phyloP scores from a whole-genome alignment of 2,888 invertebrate genomes.

The Amphipoea lucens region DNA sequence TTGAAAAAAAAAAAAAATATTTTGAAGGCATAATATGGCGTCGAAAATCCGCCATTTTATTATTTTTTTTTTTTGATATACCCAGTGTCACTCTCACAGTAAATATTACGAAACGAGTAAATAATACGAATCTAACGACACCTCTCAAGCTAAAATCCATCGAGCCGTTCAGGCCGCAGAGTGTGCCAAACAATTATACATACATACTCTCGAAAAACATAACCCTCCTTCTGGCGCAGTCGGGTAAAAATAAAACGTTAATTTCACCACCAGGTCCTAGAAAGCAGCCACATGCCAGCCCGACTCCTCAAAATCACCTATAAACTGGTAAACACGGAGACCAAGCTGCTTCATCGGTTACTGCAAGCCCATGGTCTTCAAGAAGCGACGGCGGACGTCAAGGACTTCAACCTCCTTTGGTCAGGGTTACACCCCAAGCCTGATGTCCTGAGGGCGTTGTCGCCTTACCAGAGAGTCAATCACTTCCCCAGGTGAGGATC shows the following conservation, averaged over 20 bases:
- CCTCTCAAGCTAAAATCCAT: too few relatives aligned
- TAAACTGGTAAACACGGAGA: constrained; percentile 95
- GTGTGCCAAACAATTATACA: too few relatives aligned
- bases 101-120: too few relatives aligned
- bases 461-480: constrained; percentile 97
- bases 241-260: background rate
- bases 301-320: constrained; percentile 93
- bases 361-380: constrained; percentile 94
- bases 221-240: too few relatives aligned
- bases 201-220: too few relatives aligned
- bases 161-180: too few relatives aligned
- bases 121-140: too few relatives aligned
- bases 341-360: constrained; percentile 93
- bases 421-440: constrained; percentile 98
- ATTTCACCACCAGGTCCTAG: constrained; percentile 77
- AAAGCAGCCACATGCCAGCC: constrained; percentile 91
- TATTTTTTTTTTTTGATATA: too few relatives aligned
- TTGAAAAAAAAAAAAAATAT: too few relatives aligned
- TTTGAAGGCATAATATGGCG: too few relatives aligned
- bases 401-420: constrained; percentile 97
- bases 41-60: too few relatives aligned
- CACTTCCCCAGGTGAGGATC: constrained; percentile 95
- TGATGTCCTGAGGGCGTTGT: constrained; percentile 94
- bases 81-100: too few relatives aligned
- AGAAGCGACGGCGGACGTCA: constrained; percentile 91